Evolutionary conservation across 2,888 invertebrate genomes (phyloP), one percentile per base, ranked within the genome.

Genomic region (Limenitis camilla): DNA sequence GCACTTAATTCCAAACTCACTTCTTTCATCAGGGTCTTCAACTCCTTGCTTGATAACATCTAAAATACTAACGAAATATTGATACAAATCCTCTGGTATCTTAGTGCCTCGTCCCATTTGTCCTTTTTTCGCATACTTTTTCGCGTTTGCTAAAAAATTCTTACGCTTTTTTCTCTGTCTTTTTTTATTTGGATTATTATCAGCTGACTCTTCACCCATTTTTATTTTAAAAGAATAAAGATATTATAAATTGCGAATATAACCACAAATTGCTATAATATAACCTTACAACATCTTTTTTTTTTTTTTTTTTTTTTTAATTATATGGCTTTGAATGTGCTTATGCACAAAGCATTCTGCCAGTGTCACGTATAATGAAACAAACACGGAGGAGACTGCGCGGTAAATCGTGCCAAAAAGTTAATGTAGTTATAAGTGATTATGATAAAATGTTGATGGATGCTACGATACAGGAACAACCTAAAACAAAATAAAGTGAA

Each of bases 1-100:
- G n/a, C n/a, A n/a, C 19, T 27, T 40, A 9, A 45, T 36, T 38
- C 35, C 29, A 29, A 30, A 71, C 78, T 78, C 75, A 93, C 93
- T 81, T 84, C 92, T 92, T 55, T 94, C 93, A n/a, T 93, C 93
- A 5, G 90, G 88, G 40, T 89, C 89, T 10, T 91, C 89, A 59
- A 93, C 91, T 2, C 91, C 92, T 49, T 90, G 89, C 57, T 91
- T 91, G 71, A 92, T 91, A 0, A 90, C 84, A 67, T 94, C 94
- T 66, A 94, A 80, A 56, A 94, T 92, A 39, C 91, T 90, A 6
- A 95, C 89, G 69, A 94, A 94, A 72, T 95, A 95, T 62, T 91
- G 91, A 65, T 93, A 95, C 5, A 92, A 89, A 56, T 94, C 94
- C 5, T 91, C 89, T 31, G 93, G 91, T 46, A 95, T 89, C 64